Percentiles rank a stretch among this genome's conserved stretches.
phyloP scores from a whole-genome alignment of 2,888 invertebrate species.

The Nemotelus nigrinus region DNA sequence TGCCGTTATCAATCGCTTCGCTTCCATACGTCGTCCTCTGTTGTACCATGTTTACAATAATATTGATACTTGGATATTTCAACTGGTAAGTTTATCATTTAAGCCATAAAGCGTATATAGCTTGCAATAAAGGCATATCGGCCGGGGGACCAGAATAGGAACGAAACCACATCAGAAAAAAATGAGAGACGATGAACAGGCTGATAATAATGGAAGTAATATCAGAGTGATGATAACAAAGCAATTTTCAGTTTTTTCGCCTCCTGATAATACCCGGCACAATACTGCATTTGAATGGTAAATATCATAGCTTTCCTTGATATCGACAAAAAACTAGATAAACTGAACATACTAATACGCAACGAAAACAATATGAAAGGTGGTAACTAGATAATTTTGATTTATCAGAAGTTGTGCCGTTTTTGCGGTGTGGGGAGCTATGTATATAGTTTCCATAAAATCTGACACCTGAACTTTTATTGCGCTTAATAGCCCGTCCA shows the following conservation, averaged over 20 bases:
- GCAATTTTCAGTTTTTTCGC: neutral
- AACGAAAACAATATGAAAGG: neutral
- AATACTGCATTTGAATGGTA: neutral
- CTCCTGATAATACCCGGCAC: conserved; percentile 18
- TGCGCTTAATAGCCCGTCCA: too few relatives aligned
- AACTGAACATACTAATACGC: conserved; percentile 25
- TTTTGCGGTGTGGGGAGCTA: neutral
- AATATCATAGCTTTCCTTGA: neutral
- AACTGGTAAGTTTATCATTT: conserved; percentile 42
- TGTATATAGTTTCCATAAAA: conserved; percentile 6
- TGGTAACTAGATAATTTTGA: conserved; percentile 30
- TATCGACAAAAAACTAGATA: conserved; percentile 24
- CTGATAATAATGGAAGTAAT: conserved; percentile 30
- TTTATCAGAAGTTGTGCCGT: conserved; percentile 8
- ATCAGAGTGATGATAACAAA: conserved; percentile 19
- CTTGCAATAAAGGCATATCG: conserved; percentile 14
- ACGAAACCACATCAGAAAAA: neutral
- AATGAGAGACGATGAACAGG: conserved; percentile 17
- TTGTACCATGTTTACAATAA: conserved; percentile 16
- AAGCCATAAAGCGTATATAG: conserved; percentile 27
- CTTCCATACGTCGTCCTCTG: neutral
- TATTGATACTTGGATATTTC: conserved; percentile 40
- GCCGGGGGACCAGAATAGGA: conserved; percentile 5
- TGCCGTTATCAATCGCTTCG: neutral
- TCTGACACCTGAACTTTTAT: conserved; percentile 19